These are phyloP conservation scores for Hirtodrosophila duncani DNA, from an alignment of 2,888 invertebrate species.

Conservation along the genomic window DNA sequence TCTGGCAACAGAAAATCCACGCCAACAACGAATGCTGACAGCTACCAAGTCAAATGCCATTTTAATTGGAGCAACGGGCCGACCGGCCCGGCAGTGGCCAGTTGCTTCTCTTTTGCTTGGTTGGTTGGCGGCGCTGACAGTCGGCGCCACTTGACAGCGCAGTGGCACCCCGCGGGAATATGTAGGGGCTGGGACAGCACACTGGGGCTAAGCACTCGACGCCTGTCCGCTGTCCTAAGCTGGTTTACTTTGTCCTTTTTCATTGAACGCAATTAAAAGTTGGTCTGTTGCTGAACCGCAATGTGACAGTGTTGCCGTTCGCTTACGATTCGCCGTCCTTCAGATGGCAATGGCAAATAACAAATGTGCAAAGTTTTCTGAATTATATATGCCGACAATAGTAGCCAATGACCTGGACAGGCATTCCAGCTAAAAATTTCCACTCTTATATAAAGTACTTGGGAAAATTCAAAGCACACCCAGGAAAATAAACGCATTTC, in stretches of 20 bases:
- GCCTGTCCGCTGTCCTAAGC: too few relatives aligned
- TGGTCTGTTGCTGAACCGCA: conserved; percentile 31
- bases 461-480: too few relatives aligned
- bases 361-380: conserved; percentile 63
- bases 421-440: too few relatives aligned
- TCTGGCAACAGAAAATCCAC: conserved; percentile 9
- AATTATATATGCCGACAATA: conserved; percentile 54
- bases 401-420: conserved; percentile 35
- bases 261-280: conserved; percentile 65
- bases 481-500: too few relatives aligned
- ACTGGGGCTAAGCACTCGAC: not conserved
- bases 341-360: conserved; percentile 39
- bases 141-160: conserved; percentile 2
- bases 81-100: conserved; percentile 26
- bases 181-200: not conserved
- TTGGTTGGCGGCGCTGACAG: conserved; percentile 6
- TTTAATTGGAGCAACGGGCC: conserved; percentile 62
- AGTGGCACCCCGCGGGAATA: conserved; percentile 15
- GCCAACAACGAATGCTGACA: conserved; percentile 16
- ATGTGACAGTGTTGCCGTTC: not conserved
- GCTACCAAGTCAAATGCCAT: conserved; percentile 49
- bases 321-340: conserved; percentile 1
- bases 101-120: not conserved
- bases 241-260: conserved; percentile 27
- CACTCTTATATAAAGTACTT: too few relatives aligned